Evolutionary conservation across 2,113 vertebrate genomes (phyloP).

Genomic region (Dasyornis broadbenti): DNA sequence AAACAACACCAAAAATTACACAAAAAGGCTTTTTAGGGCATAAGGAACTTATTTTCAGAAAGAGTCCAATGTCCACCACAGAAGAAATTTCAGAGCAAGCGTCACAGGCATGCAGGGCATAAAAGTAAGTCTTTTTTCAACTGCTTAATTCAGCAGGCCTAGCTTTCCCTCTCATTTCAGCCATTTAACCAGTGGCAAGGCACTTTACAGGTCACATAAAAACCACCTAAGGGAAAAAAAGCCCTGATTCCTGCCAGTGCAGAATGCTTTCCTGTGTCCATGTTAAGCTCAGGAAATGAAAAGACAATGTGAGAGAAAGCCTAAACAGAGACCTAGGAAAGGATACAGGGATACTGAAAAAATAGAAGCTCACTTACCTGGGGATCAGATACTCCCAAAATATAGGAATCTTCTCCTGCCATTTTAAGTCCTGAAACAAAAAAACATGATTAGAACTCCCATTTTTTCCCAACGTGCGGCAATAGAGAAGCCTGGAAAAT

Average conservation of each 20-base stretch:
- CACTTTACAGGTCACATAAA: background rate
- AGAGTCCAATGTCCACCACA: background rate
- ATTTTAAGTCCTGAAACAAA: constrained; percentile 69
- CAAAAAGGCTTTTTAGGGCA: background rate
- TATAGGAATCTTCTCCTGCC: constrained; percentile 71
- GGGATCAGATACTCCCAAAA: constrained; percentile 66
- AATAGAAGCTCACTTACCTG: constrained; percentile 61
- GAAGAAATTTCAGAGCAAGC: background rate
- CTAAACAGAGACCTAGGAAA: background rate
- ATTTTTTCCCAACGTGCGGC: background rate
- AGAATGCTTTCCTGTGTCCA: background rate
- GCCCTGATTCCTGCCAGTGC: background rate
- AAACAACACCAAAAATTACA: background rate
- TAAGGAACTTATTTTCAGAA: background rate
- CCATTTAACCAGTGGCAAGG: background rate
- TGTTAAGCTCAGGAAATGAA: background rate
- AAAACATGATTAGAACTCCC: background rate
- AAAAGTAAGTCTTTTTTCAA: background rate
- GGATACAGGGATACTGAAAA: background rate
- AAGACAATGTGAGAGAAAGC: background rate
- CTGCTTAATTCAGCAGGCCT: background rate
- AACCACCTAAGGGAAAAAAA: background rate
- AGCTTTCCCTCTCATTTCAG: background rate
- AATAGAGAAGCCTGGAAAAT: background rate
- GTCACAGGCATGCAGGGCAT: background rate